Evolutionary conservation across 1,140 invertebrate species (phyloP).

Genomic region (Hycleus phaleratus): DNA sequence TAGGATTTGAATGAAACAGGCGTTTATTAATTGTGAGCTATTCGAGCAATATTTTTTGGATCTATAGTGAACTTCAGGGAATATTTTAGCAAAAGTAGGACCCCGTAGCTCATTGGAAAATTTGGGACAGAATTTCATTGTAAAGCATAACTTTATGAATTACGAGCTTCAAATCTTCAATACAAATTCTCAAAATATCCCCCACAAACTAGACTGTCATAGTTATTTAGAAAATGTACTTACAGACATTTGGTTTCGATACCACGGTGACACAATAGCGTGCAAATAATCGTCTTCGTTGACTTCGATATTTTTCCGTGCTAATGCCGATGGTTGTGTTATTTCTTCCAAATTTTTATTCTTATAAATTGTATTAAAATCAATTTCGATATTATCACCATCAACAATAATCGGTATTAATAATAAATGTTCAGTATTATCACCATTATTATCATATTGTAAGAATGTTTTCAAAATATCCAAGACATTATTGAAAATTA

Average conservation of each 20-base stretch:
- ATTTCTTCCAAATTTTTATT: constrained; percentile 34
- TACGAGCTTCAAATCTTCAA: too few species aligned
- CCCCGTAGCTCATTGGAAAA: too few species aligned
- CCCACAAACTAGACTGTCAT: too few species aligned
- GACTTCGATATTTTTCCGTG: constrained; percentile 55
- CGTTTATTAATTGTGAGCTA: too few species aligned
- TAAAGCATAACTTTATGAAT: too few species aligned
- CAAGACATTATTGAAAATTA: constrained; percentile 65
- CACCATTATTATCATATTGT: constrained; percentile 56
- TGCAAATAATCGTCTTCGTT: constrained; percentile 53
- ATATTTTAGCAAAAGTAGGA: too few species aligned
- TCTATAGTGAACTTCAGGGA: too few species aligned
- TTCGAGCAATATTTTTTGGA: too few species aligned
- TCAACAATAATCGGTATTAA: constrained; percentile 58
- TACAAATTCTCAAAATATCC: too few species aligned
- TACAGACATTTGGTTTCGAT: constrained; percentile 55
- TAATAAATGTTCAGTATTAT: constrained; percentile 60
- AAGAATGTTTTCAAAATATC: constrained; percentile 71
- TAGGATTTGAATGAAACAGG: too few species aligned
- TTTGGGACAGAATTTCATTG: too few species aligned
- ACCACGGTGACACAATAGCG: constrained; percentile 80
- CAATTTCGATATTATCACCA: constrained; percentile 42
- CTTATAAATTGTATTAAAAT: constrained; percentile 54
- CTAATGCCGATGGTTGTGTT: constrained; percentile 40
- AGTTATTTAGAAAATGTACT: constrained; percentile 5